Conservation (phyloP, 2,888 invertebrate genomes). For the Myopa tessellatipennis region DNA sequence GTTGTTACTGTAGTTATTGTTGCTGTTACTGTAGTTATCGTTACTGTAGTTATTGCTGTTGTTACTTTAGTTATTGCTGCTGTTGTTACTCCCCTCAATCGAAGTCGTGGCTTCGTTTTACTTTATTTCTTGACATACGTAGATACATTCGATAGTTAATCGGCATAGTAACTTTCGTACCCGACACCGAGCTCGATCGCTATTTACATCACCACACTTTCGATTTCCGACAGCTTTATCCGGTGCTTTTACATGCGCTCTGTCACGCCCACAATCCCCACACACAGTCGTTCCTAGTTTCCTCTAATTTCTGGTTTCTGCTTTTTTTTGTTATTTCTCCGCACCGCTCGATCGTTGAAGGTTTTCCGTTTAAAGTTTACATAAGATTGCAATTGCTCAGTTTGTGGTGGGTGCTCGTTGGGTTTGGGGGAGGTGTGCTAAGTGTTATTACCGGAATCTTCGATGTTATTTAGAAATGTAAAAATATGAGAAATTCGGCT, state of each 20-base stretch:
- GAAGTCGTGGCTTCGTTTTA: background rate
- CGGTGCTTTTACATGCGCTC: too few relatives aligned
- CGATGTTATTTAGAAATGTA: too few relatives aligned
- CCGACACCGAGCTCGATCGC: too few relatives aligned
- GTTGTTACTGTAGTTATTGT: background rate
- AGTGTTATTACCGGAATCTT: too few relatives aligned
- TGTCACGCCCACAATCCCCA: too few relatives aligned
- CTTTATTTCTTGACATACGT: background rate
- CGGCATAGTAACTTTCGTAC: too few relatives aligned
- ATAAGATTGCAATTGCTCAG: background rate
- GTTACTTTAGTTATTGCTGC: background rate
- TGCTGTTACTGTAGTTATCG: background rate
- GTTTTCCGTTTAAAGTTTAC: conserved; percentile 10
- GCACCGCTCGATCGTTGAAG: background rate
- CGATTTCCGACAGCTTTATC: too few relatives aligned
- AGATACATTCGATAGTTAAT: too few relatives aligned
- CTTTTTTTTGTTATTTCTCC: background rate
- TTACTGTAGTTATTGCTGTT: background rate
- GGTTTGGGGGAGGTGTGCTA: background rate
- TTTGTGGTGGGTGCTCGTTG: background rate
- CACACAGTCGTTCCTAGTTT: background rate
- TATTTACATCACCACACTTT: too few relatives aligned
- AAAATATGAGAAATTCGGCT: too few relatives aligned
- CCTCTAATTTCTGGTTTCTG: background rate
- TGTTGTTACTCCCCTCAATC: background rate